phyloP scores from a whole-genome alignment of 2,113 vertebrate genomes.

The Paramisgurnus dabryanus region DNA sequence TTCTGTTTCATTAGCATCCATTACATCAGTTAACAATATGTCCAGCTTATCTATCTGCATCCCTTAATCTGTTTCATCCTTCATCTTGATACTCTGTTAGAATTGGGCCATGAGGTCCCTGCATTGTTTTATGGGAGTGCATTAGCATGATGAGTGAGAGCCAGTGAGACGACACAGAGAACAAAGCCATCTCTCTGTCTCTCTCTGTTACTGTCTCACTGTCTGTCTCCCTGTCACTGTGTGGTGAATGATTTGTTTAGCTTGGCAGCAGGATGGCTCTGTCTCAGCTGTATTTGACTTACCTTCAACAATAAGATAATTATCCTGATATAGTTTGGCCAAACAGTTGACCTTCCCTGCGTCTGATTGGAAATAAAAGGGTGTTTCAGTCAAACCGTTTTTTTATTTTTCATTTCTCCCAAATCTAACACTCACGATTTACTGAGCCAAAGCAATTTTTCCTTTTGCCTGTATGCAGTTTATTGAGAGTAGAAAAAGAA shows the following conservation, averaged over 20 bases:
- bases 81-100: conserved; percentile 36
- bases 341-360: conserved; percentile 4
- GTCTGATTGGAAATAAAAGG: conserved; percentile 26
- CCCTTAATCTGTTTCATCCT: conserved; percentile 41
- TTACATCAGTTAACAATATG: background rate
- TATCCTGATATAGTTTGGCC: conserved; percentile 1
- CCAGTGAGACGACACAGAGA: background rate
- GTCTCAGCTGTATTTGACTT: conserved; percentile 36
- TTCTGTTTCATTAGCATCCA: conserved; percentile 11
- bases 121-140: conserved; percentile 41
- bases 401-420: too few relatives aligned
- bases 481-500: too few relatives aligned
- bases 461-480: too few relatives aligned
- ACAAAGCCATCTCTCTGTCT: conserved; percentile 38
- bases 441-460: too few relatives aligned
- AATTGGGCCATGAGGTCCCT: conserved; percentile 45
- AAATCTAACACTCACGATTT: too few relatives aligned
- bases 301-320: conserved; percentile 33
- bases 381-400: background rate
- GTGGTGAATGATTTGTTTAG: conserved; percentile 24
- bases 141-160: conserved; percentile 28
- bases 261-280: conserved; percentile 9
- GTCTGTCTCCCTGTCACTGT: conserved; percentile 1
- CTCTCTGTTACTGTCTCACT: background rate
- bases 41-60: background rate